Evolutionary conservation across 2,888 invertebrate species (phyloP).

Genomic region (Cacoxenus indagator): DNA sequence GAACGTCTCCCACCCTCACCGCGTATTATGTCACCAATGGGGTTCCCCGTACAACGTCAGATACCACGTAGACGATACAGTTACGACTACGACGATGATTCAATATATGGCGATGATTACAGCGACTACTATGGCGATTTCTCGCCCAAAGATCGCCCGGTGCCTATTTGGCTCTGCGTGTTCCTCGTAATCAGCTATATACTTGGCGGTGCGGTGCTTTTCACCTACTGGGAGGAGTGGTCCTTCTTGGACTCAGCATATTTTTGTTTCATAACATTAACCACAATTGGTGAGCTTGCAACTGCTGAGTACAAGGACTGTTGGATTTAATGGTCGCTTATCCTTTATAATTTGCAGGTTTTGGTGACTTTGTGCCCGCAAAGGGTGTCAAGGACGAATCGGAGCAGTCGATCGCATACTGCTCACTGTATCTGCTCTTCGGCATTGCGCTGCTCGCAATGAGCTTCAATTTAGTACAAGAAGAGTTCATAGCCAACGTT

Average conservation of each 20-base stretch:
- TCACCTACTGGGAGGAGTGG: slow-evolving; percentile 90
- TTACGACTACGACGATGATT: slow-evolving; percentile 75
- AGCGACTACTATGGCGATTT: slow-evolving; percentile 70
- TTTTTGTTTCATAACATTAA: slow-evolving; percentile 94
- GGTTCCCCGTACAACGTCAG: slow-evolving; percentile 76
- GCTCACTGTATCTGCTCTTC: slow-evolving; percentile 92
- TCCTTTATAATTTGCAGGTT: slow-evolving; percentile 71
- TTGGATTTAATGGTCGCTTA: neutral
- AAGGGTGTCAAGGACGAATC: slow-evolving; percentile 73
- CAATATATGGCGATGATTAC: slow-evolving; percentile 74
- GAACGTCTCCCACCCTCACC: slow-evolving; percentile 73
- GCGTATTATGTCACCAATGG: slow-evolving; percentile 79
- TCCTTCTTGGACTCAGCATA: slow-evolving; percentile 89
- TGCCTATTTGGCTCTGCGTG: slow-evolving; percentile 91
- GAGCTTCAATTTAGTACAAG: slow-evolving; percentile 97
- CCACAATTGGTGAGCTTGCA: slow-evolving; percentile 80
- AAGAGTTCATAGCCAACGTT: slow-evolving; percentile 91
- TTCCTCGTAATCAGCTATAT: slow-evolving; percentile 91
- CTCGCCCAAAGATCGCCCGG: slow-evolving; percentile 74
- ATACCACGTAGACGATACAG: slow-evolving; percentile 70
- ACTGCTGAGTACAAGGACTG: too few relatives aligned
- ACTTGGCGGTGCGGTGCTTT: slow-evolving; percentile 88
- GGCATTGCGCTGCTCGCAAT: slow-evolving; percentile 95
- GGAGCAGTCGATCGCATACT: slow-evolving; percentile 79
- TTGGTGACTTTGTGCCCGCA: slow-evolving; percentile 92